Base-by-base conservation (phyloP, 2,888 invertebrate genomes). In the Thymelicus sylvestris region DNA sequence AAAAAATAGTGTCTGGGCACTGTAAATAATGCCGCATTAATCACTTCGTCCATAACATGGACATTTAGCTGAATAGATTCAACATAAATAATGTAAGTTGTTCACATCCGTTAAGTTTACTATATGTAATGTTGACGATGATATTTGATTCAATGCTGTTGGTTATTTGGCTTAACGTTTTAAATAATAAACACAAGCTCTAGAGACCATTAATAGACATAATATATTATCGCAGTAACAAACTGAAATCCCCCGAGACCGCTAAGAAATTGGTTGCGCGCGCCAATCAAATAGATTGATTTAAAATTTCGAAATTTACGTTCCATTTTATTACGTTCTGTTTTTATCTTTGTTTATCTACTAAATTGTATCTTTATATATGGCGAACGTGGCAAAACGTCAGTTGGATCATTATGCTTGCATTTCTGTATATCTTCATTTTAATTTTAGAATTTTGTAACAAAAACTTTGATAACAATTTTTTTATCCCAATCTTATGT, bases 261-360 rank as follows among this genome's bases (percentile, higher is more conserved):
- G 24, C 55, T 55, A 55, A 55, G 55, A 24, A 55, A 55, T 55
- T 55, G 55, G 24, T 55, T 55, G 55, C 55, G 55, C 47, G 47
- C 55, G 55, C 55, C 55, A 55, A 55, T 55, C 55, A 55, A 55
- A 55, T 24, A 5, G 55, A 55, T 55, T 55, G 55, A 55, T 55
- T 55, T 55, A 55, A 55, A 55, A 55, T 55, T 24, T 55, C 55
- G 10, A 55, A 52, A 52, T 52, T 52, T 10, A 52, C 52, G 55
- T 55, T 55, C 24, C 55, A 55, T 55, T 55, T 55, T 55, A 55
- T 55, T 55, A 19, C 55, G 24, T 24, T 55, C 55, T 8, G 55
- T 8, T 24, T 55, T 55, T 55, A 24, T 55, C 24, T 5, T 19
- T 55, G 24, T 55, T 55, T 55, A 55, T 55, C n/a, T 24, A 12